Conservation (phyloP, 2,113 vertebrate species). For the Salvelinus namaycush region DNA sequence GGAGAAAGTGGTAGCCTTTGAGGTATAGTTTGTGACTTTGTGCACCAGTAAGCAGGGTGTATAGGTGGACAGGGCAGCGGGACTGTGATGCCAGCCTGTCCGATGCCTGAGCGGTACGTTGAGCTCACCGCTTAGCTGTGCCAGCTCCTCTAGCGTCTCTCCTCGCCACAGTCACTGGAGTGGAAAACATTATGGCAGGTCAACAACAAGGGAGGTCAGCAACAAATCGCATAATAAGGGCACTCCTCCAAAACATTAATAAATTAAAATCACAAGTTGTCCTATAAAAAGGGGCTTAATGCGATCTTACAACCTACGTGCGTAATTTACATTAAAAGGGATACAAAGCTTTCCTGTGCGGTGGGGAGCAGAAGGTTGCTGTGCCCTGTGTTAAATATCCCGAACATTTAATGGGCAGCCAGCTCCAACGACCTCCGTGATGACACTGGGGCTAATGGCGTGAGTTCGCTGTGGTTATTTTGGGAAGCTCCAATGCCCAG, state of each 20-base stretch:
- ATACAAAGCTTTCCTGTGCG: slow-evolving; percentile 48
- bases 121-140: no score
- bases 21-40: slow-evolving; percentile 64
- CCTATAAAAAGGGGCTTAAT: slow-evolving; percentile 47
- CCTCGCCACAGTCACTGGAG: slow-evolving; percentile 31
- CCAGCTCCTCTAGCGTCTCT: slow-evolving; percentile 18
- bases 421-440: slow-evolving; percentile 58
- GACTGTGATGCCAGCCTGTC: slow-evolving; percentile 43
- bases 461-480: slow-evolving; percentile 61
- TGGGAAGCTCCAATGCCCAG: slow-evolving; percentile 46
- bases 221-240: slow-evolving; percentile 54
- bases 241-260: slow-evolving; percentile 54
- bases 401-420: slow-evolving; percentile 51
- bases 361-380: slow-evolving; percentile 23
- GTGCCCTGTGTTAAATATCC: slow-evolving; percentile 60
- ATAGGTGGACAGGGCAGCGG: slow-evolving; percentile 37
- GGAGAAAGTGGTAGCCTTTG: slow-evolving; percentile 63
- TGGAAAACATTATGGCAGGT: slow-evolving; percentile 30
- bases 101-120: no score
- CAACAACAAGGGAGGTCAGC: slow-evolving; percentile 39
- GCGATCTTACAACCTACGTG: slow-evolving; percentile 45
- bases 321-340: slow-evolving; percentile 47
- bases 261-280: slow-evolving; percentile 57
- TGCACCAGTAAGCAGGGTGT: slow-evolving; percentile 57
- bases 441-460: slow-evolving; percentile 68